Evolutionary conservation across 2,797 vertebrate species (phyloP).

Genomic region (Merluccius polli): DNA sequence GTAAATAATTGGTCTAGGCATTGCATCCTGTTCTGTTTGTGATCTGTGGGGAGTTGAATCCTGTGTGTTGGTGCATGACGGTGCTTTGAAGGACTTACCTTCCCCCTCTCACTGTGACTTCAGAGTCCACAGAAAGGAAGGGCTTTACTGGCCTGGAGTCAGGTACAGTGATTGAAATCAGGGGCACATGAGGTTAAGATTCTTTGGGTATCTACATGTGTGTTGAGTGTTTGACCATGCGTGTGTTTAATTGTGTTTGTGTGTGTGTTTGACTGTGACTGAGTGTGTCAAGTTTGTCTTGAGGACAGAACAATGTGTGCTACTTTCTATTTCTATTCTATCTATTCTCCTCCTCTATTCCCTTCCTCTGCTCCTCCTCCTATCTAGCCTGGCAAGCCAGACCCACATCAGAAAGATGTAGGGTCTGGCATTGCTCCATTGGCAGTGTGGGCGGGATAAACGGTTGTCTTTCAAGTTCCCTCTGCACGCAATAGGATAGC

Average conservation of each 20-base stretch:
- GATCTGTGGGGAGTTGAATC: neutral
- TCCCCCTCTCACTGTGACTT: neutral
- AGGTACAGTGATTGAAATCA: neutral
- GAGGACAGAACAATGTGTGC: neutral
- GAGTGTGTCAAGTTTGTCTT: neutral
- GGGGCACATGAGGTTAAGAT: neutral
- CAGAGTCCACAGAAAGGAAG: neutral
- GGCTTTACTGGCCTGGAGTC: neutral
- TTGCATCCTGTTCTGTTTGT: neutral
- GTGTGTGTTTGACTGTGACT: neutral
- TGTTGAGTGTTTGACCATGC: too few species aligned
- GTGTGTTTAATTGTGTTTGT: neutral
- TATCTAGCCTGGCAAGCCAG: too few species aligned
- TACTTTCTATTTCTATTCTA: neutral
- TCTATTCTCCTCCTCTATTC: neutral
- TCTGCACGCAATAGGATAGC: too few species aligned
- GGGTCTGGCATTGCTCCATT: too few species aligned
- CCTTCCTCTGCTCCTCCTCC: neutral
- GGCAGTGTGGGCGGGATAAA: too few species aligned
- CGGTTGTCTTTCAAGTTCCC: too few species aligned
- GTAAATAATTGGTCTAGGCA: neutral
- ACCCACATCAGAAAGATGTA: too few species aligned
- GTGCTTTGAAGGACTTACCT: neutral
- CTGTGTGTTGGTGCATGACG: neutral
- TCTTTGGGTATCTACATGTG: neutral